Conservation (phyloP, 2,797 vertebrate species). For the Oophaga sylvatica region DNA sequence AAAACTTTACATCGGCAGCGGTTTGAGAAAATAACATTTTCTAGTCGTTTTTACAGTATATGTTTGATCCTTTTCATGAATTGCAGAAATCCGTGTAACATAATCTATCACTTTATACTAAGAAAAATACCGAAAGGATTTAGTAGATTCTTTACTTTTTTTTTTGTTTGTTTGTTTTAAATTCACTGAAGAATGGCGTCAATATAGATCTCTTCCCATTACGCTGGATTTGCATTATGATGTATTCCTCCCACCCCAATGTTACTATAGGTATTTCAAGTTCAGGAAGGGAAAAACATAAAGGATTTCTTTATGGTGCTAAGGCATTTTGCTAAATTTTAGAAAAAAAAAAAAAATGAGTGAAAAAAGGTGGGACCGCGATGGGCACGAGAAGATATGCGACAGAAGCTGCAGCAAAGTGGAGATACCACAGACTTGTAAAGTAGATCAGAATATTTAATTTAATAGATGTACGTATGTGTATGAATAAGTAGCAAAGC, state of each 20-base stretch:
- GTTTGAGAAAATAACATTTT: slow-evolving; percentile 70
- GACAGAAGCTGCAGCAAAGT: neutral
- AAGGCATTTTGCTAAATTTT: neutral
- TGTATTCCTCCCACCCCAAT: neutral
- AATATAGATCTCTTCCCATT: neutral
- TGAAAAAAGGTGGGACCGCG: neutral
- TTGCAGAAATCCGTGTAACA: neutral
- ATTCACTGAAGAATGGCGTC: neutral
- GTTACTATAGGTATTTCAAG: neutral
- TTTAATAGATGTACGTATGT: neutral
- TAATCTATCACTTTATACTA: neutral
- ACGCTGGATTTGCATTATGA: neutral
- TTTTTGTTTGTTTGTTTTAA: neutral
- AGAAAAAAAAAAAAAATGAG: neutral
- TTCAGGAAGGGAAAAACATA: neutral
- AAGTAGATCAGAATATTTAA: neutral
- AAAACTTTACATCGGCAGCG: slow-evolving; percentile 65
- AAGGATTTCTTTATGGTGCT: neutral
- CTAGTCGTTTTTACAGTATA: neutral
- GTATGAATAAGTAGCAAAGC: neutral
- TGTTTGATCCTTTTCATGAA: neutral
- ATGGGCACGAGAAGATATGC: neutral
- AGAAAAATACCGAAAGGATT: neutral
- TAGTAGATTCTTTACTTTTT: neutral
- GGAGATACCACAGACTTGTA: no score